Conservation (phyloP, 2,888 invertebrate species). For the Sinotaia quadrata region DNA sequence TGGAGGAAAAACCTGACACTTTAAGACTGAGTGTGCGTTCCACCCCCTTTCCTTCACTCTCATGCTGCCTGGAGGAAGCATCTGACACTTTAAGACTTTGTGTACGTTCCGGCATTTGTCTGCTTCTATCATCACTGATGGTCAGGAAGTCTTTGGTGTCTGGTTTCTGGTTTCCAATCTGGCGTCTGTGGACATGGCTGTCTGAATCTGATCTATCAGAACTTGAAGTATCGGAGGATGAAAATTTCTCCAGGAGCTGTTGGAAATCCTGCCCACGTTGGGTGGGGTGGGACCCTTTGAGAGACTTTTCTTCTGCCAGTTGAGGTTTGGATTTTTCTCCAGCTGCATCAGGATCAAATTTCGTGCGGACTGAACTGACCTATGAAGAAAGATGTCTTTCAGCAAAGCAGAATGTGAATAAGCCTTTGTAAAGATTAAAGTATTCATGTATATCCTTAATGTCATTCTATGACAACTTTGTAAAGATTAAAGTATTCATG, state of each 20-base stretch:
- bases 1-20: too few relatives aligned
- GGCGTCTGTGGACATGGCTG: slow-evolving; percentile 35
- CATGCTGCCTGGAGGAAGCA: slow-evolving; percentile 74
- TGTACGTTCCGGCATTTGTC: slow-evolving; percentile 66
- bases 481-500: too few relatives aligned
- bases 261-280: slow-evolving; percentile 53
- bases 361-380: slow-evolving; percentile 31
- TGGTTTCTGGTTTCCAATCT: slow-evolving; percentile 45
- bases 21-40: slow-evolving; percentile 69
- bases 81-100: slow-evolving; percentile 65
- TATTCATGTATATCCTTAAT: too few relatives aligned
- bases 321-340: slow-evolving; percentile 4
- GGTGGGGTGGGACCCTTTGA: slow-evolving; percentile 40
- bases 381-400: neutral
- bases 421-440: too few relatives aligned
- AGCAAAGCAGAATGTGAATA: neutral
- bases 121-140: slow-evolving; percentile 48
- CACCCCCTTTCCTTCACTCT: slow-evolving; percentile 16
- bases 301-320: slow-evolving; percentile 27
- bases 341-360: slow-evolving; percentile 19
- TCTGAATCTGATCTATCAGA: slow-evolving; percentile 32
- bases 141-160: slow-evolving; percentile 46
- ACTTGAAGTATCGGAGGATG: slow-evolving; percentile 55
- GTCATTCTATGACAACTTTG: too few relatives aligned
- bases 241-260: slow-evolving; percentile 58